Base-by-base conservation (phyloP, 2,888 invertebrate genomes). In the Diachrysia chrysitis region DNA sequence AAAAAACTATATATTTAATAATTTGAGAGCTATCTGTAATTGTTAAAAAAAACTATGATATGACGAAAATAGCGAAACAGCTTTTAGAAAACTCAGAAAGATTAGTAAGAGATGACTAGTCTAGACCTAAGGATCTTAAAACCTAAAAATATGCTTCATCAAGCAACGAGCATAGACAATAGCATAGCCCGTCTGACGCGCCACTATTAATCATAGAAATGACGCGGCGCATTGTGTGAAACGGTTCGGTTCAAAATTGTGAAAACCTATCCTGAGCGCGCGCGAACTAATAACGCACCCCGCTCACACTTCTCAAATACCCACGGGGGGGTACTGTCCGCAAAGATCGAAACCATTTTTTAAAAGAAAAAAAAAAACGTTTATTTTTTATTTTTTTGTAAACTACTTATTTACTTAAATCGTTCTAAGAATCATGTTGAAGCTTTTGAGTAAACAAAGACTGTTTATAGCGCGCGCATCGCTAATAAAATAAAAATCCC, bases 131-230 rank as follows among this genome's bases (percentile, higher is more conserved):
- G 53, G 29, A 25, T 17, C 68, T 64, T 72, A 64, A n/a, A 59
- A 63, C 71, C 58, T 62, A 48, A 70, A 58, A 69, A 37, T 58
- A 56, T 56, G 63, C 62, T 79, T 70, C 62, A 81, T 81, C 71
- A 78, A 78, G 63, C 73, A 63, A 64, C 56, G 46, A 54, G 57
- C 42, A 71, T 72, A 75, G 81, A 71, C 73, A 72, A 76, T 59
- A 69, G 73, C 69, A 63, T 70, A 77, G 63, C 57, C 80, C 83
- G 85, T 86, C 71, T 69, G 71, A 56, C 80, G 68, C 88, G 88
- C 84, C 87, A 82, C 93, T 90, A 95, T 94, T 94, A 94, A 94
- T 95, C 94, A 94, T 94, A 93, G 93, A 92, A 94, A 94, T 94
- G 93, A 93, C 92, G 87, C 83, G 82, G 85, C 83, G 88, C 90